Evolutionary conservation across 2,113 vertebrate species (phyloP).

Genomic region (Tylochromis polylepis): DNA sequence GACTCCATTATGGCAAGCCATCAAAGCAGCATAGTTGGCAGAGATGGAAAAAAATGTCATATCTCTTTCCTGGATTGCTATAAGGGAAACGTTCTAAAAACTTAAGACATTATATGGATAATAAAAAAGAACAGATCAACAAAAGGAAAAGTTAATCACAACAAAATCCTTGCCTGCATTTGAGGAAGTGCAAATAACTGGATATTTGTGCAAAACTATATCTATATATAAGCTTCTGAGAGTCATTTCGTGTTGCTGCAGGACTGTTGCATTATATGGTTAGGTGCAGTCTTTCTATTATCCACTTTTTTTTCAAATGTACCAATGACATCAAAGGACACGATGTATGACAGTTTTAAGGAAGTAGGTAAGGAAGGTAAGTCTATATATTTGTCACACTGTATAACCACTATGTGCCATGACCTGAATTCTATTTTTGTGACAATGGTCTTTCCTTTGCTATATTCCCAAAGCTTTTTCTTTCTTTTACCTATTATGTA

Average conservation of each 20-base stretch:
- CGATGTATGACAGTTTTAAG: neutral
- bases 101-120: neutral
- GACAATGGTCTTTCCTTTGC: neutral
- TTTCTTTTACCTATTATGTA: conserved; percentile 20
- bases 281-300: neutral
- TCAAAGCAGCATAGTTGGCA: neutral
- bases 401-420: neutral
- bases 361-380: neutral
- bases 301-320: neutral
- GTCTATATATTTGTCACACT: neutral
- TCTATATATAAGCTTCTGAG: neutral
- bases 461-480: neutral
- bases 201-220: neutral
- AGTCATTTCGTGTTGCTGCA: neutral
- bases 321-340: neutral
- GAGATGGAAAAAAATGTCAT: neutral
- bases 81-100: neutral
- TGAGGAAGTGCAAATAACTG: neutral
- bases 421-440: neutral
- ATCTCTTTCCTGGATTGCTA: neutral
- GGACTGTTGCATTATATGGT: neutral
- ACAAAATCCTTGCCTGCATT: neutral
- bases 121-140: neutral
- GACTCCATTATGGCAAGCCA: neutral
- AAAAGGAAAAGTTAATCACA: neutral